Base-by-base conservation (phyloP, 2,113 vertebrate genomes). In the Spheniscus mendiculus region DNA sequence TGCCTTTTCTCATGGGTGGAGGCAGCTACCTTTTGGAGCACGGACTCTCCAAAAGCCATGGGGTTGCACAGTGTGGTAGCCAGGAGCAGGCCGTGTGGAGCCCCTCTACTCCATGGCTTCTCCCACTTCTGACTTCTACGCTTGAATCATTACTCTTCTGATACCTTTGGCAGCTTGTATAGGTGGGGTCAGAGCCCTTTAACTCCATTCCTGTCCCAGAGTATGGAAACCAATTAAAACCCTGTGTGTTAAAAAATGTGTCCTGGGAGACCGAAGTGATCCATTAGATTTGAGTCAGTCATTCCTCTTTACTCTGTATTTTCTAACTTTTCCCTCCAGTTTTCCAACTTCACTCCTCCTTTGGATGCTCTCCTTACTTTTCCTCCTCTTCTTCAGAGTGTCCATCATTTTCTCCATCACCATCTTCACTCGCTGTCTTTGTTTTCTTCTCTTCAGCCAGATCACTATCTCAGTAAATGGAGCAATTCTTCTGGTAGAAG, bases 21-120 rank as follows among this genome's bases (percentile, higher is more conserved):
- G 47, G 40, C 34, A 74, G 38, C 2, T 29, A 13, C 11, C 15
- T 55, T 59, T 18, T 20, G 66, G 27, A 85, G 42, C 38, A n/a
- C 6, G 27, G 59, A 18, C 19, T 34, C 12, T 29, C 47, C 34
- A 62, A 49, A 85, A 82, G 70, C 6, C 6, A 4, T 4, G 22
- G 52, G 8, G 9, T 20, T 65, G 49, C 58, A 56, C 27, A 34
- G 16, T 0, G 0, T 19, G 11, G 15, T 27, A 52, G 21, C 22
- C 16, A 40, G 38, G 26, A 52, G 34, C 53, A 62, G 34, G 22
- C 21, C 62, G 21, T 14, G 19, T 22, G 72, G 49, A 83, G 4
- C 2, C 15, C 14, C 30, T 65, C 42, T 66, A 2, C 40, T 30
- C 70, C 44, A 71, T 16, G 21, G 10, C 30, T 72, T 79, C 66